phyloP scores from a whole-genome alignment of 2,797 vertebrate genomes.

The Heliangelus exortis region DNA sequence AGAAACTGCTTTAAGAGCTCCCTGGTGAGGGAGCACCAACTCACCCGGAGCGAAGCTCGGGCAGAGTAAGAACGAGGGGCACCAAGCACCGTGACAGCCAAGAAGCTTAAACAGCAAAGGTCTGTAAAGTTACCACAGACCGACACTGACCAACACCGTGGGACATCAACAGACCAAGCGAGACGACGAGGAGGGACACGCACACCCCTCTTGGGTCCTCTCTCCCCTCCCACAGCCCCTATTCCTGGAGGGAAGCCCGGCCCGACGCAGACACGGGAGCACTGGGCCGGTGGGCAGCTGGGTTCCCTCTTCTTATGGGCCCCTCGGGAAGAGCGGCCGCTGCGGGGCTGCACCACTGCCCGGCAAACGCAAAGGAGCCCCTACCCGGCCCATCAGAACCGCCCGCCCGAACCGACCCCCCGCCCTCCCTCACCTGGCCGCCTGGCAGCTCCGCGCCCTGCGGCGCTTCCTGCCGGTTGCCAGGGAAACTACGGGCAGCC shows the following conservation, averaged over 20 bases:
- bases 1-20: background rate
- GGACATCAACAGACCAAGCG: background rate
- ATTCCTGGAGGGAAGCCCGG: background rate
- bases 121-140: background rate
- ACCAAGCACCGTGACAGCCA: fast-evolving
- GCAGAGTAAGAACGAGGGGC: too few relatives aligned
- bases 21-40: background rate
- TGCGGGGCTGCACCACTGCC: background rate
- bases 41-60: background rate
- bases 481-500: constrained; percentile 39
- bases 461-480: constrained; percentile 25
- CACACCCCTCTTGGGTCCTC: too few relatives aligned
- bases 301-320: fast-evolving
- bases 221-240: too few relatives aligned
- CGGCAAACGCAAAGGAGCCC: background rate
- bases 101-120: background rate
- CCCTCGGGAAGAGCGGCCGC: background rate
- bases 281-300: background rate
- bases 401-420: background rate
- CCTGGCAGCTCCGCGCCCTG: background rate
- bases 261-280: too few relatives aligned
- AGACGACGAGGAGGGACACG: too few relatives aligned
- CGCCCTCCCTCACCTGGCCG: background rate
- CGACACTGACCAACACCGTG: background rate
- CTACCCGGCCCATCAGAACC: background rate